Conservation (phyloP, 2,113 vertebrate genomes). For the Alethe castanea region DNA sequence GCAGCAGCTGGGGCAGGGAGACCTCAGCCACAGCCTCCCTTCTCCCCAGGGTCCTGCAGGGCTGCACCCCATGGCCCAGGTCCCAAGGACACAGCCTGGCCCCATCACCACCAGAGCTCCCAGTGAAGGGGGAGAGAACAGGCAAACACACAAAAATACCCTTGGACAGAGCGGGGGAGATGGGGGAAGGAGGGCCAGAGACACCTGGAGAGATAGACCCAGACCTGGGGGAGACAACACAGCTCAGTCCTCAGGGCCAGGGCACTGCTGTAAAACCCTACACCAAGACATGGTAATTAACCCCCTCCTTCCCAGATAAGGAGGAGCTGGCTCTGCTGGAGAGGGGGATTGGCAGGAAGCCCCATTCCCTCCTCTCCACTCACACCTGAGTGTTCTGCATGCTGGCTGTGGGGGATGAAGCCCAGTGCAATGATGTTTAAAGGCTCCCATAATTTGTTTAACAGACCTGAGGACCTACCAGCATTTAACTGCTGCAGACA, state of each 20-base stretch:
- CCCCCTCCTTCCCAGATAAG: neutral
- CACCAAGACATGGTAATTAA: neutral
- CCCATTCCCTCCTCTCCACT: neutral
- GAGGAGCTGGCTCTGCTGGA: neutral
- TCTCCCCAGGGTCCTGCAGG: neutral
- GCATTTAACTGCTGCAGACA: neutral
- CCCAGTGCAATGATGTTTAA: neutral
- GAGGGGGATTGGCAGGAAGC: neutral
- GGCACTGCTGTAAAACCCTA: neutral
- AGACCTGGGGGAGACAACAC: neutral
- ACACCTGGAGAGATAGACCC: neutral
- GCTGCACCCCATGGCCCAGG: accelerated
- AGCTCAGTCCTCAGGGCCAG: neutral
- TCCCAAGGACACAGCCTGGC: neutral
- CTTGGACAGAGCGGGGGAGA: neutral
- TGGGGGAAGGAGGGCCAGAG: neutral
- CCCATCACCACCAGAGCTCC: accelerated
- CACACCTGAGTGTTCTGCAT: accelerated
- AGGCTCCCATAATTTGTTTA: neutral
- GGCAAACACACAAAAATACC: neutral
- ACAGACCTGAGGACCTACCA: neutral
- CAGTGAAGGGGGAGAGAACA: neutral
- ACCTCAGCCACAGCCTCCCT: neutral
- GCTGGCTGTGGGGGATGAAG: neutral
- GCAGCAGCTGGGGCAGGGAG: neutral